Evolutionary conservation across 2,888 invertebrate genomes (phyloP).

Genomic region (Hedychridium roseum): DNA sequence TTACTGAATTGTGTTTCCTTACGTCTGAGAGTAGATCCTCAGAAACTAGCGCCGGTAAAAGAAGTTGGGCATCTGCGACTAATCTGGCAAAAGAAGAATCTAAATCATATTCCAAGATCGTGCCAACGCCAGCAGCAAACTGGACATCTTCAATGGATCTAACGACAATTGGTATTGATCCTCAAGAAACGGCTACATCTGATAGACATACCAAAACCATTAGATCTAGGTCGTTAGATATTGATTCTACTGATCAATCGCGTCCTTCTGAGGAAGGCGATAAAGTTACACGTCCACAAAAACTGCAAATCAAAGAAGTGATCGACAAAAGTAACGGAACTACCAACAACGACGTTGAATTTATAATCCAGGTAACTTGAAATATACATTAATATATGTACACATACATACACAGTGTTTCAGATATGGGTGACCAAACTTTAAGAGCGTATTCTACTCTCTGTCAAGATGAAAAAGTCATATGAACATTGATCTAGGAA

Average conservation of each 20-base stretch:
- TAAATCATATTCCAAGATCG: conserved; percentile 22
- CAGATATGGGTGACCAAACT: no score
- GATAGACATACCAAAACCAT: conserved; percentile 21
- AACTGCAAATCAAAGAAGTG: conserved; percentile 57
- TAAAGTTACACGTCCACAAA: conserved; percentile 34
- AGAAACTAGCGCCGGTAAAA: conserved; percentile 58
- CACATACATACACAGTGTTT: no score
- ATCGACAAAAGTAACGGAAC: conserved; percentile 53
- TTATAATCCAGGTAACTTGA: conserved; percentile 55
- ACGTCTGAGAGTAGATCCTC: not conserved
- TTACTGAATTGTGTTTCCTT: no score
- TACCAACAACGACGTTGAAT: conserved; percentile 57
- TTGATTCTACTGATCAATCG: not conserved
- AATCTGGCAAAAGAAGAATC: conserved; percentile 67
- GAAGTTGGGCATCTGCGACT: conserved; percentile 81
- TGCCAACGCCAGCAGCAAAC: conserved; percentile 31
- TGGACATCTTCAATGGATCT: conserved; percentile 88
- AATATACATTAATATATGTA: no score
- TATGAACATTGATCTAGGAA: no score
- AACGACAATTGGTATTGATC: conserved; percentile 59
- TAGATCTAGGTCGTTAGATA: no score
- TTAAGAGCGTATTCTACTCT: no score
- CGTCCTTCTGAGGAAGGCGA: not conserved
- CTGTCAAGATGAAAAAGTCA: no score
- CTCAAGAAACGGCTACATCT: conserved; percentile 10